A percentile compares a stretch with the other conserved stretches of the same genome.
phyloP scores from a whole-genome alignment of 2,113 vertebrate genomes.

The Cyanoderma ruficeps region DNA sequence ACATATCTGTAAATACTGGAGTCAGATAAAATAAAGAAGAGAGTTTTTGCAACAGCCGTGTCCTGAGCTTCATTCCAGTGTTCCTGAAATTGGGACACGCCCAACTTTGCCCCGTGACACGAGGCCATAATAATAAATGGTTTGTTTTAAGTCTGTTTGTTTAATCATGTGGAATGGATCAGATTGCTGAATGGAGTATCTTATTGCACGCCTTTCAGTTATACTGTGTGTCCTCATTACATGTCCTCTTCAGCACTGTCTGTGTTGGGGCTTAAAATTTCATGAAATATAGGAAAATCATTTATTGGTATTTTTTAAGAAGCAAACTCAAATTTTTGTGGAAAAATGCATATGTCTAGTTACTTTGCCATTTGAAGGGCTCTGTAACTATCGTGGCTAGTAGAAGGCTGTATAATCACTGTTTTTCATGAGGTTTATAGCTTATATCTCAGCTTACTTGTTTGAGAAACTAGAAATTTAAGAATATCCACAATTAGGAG shows the following conservation, averaged over 20 bases:
- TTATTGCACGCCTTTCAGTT: neutral
- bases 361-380: neutral
- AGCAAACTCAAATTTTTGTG: neutral
- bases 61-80: too few relatives aligned
- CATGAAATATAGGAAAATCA: neutral
- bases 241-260: neutral
- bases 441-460: neutral
- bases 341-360: rapidly evolving
- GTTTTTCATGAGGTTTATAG: neutral
- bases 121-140: neutral
- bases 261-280: neutral
- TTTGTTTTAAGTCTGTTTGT: neutral
- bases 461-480: neutral
- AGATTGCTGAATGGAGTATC: neutral
- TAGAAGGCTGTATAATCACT: neutral
- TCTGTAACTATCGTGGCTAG: neutral
- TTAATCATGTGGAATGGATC: neutral
- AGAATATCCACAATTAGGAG: neutral
- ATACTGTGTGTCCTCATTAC: neutral
- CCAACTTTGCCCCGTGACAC: too few relatives aligned
- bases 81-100: too few relatives aligned
- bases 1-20: too few relatives aligned
- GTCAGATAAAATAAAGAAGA: too few relatives aligned
- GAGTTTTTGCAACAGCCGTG: too few relatives aligned
- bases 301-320: neutral